Conservation (phyloP, 1,140 invertebrate genomes). For the Hirudo medicinalis region DNA sequence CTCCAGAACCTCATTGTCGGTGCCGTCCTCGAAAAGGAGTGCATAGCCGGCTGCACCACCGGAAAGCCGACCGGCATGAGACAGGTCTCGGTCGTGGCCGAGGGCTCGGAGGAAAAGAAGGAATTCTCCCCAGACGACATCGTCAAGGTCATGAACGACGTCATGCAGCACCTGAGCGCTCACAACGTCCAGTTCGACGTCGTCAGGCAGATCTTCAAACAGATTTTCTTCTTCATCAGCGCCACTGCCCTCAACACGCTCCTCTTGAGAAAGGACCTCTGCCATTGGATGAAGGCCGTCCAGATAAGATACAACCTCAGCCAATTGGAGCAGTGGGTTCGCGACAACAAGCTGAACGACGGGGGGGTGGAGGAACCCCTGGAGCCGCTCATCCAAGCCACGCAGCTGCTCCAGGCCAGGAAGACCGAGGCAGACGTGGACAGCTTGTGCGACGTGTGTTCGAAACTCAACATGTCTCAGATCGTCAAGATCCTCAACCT, state of each 20-base stretch:
- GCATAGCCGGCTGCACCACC: slow-evolving; percentile 56
- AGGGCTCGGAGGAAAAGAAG: slow-evolving; percentile 8
- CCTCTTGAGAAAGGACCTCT: slow-evolving; percentile 81
- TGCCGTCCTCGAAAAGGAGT: slow-evolving; percentile 81
- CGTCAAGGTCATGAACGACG: slow-evolving; percentile 42
- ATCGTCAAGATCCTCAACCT: slow-evolving; percentile 67
- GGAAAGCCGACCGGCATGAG: slow-evolving; percentile 42
- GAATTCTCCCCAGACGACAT: slow-evolving; percentile 16
- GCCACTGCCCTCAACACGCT: slow-evolving; percentile 84
- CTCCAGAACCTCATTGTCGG: slow-evolving; percentile 73
- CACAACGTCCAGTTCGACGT: slow-evolving; percentile 63
- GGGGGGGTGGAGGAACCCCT: slow-evolving; percentile 56
- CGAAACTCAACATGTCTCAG: slow-evolving; percentile 65
- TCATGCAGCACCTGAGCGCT: slow-evolving; percentile 51
- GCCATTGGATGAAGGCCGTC: slow-evolving; percentile 93
- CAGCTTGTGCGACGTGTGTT: slow-evolving; percentile 81
- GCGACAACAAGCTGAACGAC: slow-evolving; percentile 58
- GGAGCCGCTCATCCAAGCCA: slow-evolving; percentile 82
- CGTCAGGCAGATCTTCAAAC: slow-evolving; percentile 63
- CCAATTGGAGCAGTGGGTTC: slow-evolving; percentile 81
- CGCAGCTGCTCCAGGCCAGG: slow-evolving; percentile 69
- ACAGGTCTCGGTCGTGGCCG: background rate
- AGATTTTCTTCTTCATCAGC: slow-evolving; percentile 85
- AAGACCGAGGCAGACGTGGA: slow-evolving; percentile 80
- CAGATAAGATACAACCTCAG: slow-evolving; percentile 83